phyloP scores from a whole-genome alignment of 2,113 vertebrate species.

The Propithecus coquereli region DNA sequence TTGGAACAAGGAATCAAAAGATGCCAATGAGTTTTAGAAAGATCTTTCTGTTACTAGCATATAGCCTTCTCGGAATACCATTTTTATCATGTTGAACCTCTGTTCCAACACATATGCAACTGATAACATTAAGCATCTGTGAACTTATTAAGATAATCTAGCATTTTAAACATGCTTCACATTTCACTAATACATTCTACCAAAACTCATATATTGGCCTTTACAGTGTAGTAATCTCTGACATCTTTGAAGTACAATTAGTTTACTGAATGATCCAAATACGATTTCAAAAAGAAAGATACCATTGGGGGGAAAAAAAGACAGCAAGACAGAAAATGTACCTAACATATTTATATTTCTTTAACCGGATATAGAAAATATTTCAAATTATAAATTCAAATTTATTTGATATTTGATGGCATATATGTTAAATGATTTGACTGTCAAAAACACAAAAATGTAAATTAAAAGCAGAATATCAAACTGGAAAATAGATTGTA shows the following conservation, averaged over 20 bases:
- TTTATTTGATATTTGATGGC: background rate
- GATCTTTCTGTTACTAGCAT: background rate
- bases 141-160: background rate
- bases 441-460: background rate
- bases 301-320: too few relatives aligned
- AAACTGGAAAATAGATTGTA: conserved; percentile 11
- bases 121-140: background rate
- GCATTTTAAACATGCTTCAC: background rate
- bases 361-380: background rate
- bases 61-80: background rate
- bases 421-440: background rate
- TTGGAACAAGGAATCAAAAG: background rate
- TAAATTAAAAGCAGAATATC: background rate
- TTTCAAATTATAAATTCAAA: background rate
- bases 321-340: background rate
- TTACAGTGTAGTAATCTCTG: background rate
- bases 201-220: background rate
- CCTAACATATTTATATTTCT: background rate
- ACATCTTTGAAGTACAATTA: background rate
- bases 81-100: background rate
- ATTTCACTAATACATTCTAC: background rate
- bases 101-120: background rate
- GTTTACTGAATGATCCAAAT: background rate
- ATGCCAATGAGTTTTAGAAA: background rate
- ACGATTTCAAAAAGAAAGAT: background rate